These are phyloP conservation scores for Sebastes kiyomatsui DNA, from an alignment of 2,797 vertebrate genomes.

Conservation along the genomic window DNA sequence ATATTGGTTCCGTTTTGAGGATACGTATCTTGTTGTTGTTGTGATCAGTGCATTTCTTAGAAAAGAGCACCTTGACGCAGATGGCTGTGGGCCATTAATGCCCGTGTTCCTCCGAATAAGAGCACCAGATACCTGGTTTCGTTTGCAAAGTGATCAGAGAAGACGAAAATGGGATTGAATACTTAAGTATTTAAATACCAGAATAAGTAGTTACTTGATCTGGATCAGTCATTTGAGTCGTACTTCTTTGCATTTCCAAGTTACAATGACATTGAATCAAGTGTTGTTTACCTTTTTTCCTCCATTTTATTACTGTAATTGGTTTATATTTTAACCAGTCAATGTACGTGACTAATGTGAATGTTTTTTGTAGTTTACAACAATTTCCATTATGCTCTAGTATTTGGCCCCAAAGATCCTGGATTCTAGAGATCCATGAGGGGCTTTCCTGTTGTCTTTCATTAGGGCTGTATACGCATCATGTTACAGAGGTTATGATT, in stretches of 20 bases:
- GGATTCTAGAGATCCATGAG: not conserved
- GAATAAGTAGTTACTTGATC: not conserved
- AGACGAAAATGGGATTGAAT: not conserved
- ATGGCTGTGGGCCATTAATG: not conserved
- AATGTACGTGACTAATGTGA: not conserved
- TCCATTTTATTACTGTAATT: not conserved
- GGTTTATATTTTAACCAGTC: not conserved
- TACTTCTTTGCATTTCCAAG: not conserved
- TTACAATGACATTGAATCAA: not conserved
- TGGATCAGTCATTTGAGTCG: not conserved
- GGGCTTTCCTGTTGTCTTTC: not conserved
- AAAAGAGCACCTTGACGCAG: conserved; percentile 25
- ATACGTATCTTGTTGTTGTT: conserved; percentile 53
- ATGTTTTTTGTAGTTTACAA: not conserved
- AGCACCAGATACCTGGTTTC: conserved; percentile 12
- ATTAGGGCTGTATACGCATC: too few relatives aligned
- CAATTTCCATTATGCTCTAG: not conserved
- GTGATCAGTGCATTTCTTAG: conserved; percentile 27
- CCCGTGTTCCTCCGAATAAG: conserved; percentile 4
- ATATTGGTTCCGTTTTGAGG: conserved; percentile 59
- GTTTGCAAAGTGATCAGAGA: not conserved
- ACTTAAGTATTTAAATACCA: not conserved
- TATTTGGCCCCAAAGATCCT: not conserved
- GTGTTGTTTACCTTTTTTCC: not conserved
- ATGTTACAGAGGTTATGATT: too few relatives aligned